Conservation (phyloP, 1,140 invertebrate genomes). For the Trichogramma pretiosum region DNA sequence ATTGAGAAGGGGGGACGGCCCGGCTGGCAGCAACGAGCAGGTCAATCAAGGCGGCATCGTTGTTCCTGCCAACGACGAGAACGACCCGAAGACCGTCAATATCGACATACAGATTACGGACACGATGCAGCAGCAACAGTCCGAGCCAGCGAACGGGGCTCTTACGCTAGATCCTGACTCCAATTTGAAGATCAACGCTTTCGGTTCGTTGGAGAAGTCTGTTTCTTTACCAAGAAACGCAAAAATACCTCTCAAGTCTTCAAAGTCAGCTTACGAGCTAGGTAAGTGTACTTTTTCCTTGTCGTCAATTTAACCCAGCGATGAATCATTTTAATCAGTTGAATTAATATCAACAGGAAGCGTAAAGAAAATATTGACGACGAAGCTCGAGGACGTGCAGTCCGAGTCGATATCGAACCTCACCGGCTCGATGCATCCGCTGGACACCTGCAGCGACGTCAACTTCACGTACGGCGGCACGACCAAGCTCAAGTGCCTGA, state of each 20-base stretch:
- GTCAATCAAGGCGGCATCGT: slow-evolving; percentile 18
- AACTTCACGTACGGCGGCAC: slow-evolving; percentile 58
- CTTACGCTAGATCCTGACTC: slow-evolving; percentile 21
- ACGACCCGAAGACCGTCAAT: slow-evolving; percentile 39
- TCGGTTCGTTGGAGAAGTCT: slow-evolving; percentile 32
- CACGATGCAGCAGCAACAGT: slow-evolving; percentile 18
- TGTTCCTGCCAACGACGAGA: slow-evolving; percentile 32
- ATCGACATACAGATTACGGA: slow-evolving; percentile 43
- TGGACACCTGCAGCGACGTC: slow-evolving; percentile 54
- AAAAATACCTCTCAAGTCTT: slow-evolving; percentile 43
- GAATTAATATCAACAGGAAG: slow-evolving; percentile 21
- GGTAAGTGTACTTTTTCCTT: slow-evolving; percentile 22
- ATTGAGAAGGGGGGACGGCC: slow-evolving; percentile 32
- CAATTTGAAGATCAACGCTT: slow-evolving; percentile 28
- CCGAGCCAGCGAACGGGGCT: too few species aligned
- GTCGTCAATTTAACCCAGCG: not conserved
- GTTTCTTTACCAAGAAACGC: slow-evolving; percentile 32
- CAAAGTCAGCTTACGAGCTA: slow-evolving; percentile 45
- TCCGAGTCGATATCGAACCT: slow-evolving; percentile 34
- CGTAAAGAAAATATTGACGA: slow-evolving; percentile 45
- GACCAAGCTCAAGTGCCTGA: slow-evolving; percentile 56
- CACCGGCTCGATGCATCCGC: slow-evolving; percentile 43
- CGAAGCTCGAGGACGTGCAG: slow-evolving; percentile 34
- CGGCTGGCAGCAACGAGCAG: slow-evolving; percentile 22
- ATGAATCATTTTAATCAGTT: not conserved